These are phyloP conservation scores for Morbakka virulenta DNA, from an alignment of 30 jellyfish, hydroid and myxozoan species.

Conservation along the genomic window DNA sequence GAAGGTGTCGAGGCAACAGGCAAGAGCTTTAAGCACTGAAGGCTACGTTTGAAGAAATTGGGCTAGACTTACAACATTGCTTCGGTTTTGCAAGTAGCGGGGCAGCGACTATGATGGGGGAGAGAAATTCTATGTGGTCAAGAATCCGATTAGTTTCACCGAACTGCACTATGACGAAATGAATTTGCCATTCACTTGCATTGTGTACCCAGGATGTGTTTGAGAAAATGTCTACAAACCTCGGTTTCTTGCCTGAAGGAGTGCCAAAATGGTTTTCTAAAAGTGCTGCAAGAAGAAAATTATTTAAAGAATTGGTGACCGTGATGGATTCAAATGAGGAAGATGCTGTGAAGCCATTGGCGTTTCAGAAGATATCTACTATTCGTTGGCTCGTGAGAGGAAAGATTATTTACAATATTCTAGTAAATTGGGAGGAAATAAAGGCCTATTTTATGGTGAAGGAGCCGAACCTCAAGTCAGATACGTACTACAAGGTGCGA, in stretches of 20 bases:
- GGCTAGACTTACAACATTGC: conserved; percentile 17
- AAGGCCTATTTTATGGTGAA: neutral
- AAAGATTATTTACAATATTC: conserved; percentile 40
- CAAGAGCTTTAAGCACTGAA: conserved; percentile 22
- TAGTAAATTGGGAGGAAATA: conserved; percentile 1
- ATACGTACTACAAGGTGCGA: neutral
- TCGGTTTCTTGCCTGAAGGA: conserved; percentile 32
- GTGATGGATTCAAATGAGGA: conserved; percentile 29
- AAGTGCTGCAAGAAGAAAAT: conserved; percentile 54
- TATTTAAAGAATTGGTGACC: conserved; percentile 28
- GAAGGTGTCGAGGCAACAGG: conserved; percentile 41
- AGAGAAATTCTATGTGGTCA: conserved; percentile 65
- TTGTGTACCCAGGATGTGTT: conserved; percentile 50
- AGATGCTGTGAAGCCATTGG: conserved; percentile 17
- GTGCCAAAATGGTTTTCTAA: conserved; percentile 61
- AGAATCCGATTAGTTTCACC: conserved; percentile 54
- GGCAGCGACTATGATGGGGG: conserved; percentile 46
- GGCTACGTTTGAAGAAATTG: conserved; percentile 2
- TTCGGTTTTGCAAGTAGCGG: conserved; percentile 43
- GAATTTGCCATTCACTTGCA: conserved; percentile 63
- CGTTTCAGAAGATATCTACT: conserved; percentile 37
- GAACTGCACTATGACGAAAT: conserved; percentile 42
- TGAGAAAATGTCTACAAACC: conserved; percentile 48
- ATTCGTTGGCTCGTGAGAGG: conserved; percentile 75
- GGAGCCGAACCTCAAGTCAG: neutral